Evolutionary conservation across 2,797 vertebrate species (phyloP), one percentile per base, ranked within the genome.

Genomic region (Pantherophis alleghaniensis): DNA sequence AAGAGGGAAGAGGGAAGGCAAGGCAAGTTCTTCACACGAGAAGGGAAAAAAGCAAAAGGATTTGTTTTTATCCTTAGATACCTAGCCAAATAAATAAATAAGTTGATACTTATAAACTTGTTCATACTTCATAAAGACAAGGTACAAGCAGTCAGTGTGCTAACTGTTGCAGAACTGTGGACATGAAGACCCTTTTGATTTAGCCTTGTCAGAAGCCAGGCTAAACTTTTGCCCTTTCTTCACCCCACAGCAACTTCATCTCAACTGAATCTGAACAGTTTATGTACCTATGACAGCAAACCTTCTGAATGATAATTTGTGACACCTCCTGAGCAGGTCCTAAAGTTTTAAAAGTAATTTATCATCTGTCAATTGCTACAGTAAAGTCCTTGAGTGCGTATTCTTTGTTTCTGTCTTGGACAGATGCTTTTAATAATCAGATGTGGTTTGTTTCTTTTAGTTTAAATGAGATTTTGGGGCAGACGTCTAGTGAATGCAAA

Each of bases 111-210:
- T 11, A 89, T 56, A 89, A 86, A n/a, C 57, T 53, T 93, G 89
- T 88, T 91, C 61, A 32, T 74, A 91, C 87, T 93, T 86, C 90
- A 56, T 83, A 69, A 89, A 89, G 90, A 91, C 90, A 93, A 93
- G 66, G 57, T 88, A 88, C 86, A 91, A 89, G 90, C 51, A 89
- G 87, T 26, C 89, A 86, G 66, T 93, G 61, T 91, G 90, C 66
- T 88, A 91, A 91, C 55, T 91, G 90, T 91, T 91, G 90, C 87
- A 93, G 90, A 93, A 91, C 87, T 91, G 1, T 60, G 20, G 79
- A 22, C 66, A 91, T 6, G 14, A 28, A 91, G 28, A 37, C 63
- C 28, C 63, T 11, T 91, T 91, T 93, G 90, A 88, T 79, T 91
- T 55, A 91, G 90, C 47, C 66, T 87, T 91, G 90, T 93, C 86